Conservation (phyloP, 2,113 vertebrate genomes). For the Anguilla japonica region DNA sequence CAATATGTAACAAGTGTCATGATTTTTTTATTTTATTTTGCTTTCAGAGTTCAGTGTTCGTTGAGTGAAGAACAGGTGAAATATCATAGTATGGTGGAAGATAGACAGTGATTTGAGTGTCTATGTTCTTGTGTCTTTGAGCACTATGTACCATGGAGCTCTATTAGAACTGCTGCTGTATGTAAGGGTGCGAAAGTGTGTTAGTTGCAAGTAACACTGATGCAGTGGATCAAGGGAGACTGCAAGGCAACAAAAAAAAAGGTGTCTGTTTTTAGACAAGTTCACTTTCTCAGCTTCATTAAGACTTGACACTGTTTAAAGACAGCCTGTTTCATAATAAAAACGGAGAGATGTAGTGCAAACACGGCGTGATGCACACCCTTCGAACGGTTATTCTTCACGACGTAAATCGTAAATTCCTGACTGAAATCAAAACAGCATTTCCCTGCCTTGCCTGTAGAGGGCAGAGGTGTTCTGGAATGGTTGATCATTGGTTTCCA, state of each 20-base stretch:
- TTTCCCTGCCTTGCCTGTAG: constrained; percentile 52
- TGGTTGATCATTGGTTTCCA: background rate
- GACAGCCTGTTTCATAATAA: too few relatives aligned
- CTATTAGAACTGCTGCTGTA: too few relatives aligned
- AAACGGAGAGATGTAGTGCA: too few relatives aligned
- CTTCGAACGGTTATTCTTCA: background rate
- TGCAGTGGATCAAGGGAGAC: background rate
- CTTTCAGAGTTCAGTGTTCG: too few relatives aligned
- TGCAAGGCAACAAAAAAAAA: background rate
- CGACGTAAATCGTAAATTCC: background rate
- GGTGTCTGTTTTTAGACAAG: background rate
- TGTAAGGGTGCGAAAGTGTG: too few relatives aligned
- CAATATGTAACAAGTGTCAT: too few relatives aligned
- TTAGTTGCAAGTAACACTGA: background rate
- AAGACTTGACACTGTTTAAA: background rate
- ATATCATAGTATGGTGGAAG: too few relatives aligned
- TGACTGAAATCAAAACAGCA: background rate
- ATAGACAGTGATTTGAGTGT: too few relatives aligned
- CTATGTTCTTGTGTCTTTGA: too few relatives aligned
- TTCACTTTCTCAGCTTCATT: background rate
- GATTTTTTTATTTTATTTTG: too few relatives aligned
- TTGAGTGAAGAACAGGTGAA: too few relatives aligned
- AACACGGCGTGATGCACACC: background rate
- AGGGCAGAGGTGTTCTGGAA: constrained; percentile 55
- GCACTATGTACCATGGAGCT: too few relatives aligned